These are phyloP conservation scores for Papilio elwesi DNA, from an alignment of 2,888 invertebrate genomes.

Conservation along the genomic window DNA sequence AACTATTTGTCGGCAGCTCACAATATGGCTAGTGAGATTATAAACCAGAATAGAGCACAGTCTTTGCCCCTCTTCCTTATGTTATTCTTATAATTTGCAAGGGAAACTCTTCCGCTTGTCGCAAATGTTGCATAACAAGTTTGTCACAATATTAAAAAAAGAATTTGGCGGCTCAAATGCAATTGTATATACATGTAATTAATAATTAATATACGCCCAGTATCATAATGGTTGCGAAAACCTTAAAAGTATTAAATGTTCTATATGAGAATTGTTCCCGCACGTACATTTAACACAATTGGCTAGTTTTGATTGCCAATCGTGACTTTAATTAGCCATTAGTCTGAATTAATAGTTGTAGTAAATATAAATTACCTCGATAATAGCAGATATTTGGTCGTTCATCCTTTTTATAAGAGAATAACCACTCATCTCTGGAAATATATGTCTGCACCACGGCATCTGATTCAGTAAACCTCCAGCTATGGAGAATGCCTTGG, in stretches of 20 bases:
- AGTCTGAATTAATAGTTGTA: conserved; percentile 21
- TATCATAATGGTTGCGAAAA: too few relatives aligned
- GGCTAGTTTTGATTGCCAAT: conserved; percentile 1
- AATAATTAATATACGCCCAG: too few relatives aligned
- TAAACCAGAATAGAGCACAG: too few relatives aligned
- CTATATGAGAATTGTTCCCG: conserved; percentile 19
- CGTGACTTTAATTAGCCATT: conserved; percentile 35
- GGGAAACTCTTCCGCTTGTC: too few relatives aligned
- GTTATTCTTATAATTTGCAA: too few relatives aligned
- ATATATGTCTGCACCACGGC: conserved; percentile 87
- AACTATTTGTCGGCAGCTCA: too few relatives aligned
- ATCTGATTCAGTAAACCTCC: conserved; percentile 88
- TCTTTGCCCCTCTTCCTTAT: too few relatives aligned
- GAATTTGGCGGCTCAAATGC: too few relatives aligned
- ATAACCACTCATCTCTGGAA: conserved; percentile 86
- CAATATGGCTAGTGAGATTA: too few relatives aligned
- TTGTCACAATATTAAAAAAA: too few relatives aligned
- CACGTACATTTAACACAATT: conserved; percentile 8
- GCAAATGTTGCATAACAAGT: too few relatives aligned
- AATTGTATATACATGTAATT: too few relatives aligned
- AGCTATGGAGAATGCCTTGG: conserved; percentile 84
- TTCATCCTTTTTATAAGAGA: conserved; percentile 79
- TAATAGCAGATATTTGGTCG: conserved; percentile 80
- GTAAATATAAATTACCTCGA: conserved; percentile 60
- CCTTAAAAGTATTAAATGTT: background rate